These are phyloP conservation scores for Plusia festucae DNA, from an alignment of 2,888 invertebrate species.

Conservation along the genomic window DNA sequence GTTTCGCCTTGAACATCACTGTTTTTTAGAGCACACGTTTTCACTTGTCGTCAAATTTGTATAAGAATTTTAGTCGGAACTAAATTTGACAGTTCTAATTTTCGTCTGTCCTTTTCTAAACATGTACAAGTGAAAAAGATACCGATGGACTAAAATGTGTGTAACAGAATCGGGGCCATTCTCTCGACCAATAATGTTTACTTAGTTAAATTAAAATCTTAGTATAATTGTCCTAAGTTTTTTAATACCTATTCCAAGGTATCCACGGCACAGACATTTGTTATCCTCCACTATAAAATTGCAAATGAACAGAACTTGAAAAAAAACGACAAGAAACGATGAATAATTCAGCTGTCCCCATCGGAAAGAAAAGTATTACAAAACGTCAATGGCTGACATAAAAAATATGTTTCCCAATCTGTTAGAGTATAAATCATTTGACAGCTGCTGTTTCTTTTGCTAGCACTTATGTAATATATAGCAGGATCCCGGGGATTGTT, in stretches of 20 bases:
- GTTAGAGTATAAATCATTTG: conserved; percentile 69
- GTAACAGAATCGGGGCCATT: no score
- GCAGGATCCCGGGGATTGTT: conserved; percentile 11
- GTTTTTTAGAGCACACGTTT: no score
- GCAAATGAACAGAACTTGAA: conserved; percentile 47
- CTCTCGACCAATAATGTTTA: no score
- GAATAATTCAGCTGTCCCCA: conserved; percentile 50
- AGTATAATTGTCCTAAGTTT: no score
- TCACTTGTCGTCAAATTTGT: no score
- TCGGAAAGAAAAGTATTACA: conserved; percentile 49
- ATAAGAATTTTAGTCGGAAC: no score
- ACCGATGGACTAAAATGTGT: no score
- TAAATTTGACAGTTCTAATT: no score
- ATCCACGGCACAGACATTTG: conserved; percentile 45
- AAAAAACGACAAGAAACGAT: conserved; percentile 38
- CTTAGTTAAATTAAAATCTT: no score
- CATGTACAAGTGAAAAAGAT: no score
- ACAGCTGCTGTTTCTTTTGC: conserved; percentile 56
- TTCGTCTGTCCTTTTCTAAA: no score
- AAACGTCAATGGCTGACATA: conserved; percentile 49
- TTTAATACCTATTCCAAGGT: conserved; percentile 25
- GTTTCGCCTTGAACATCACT: no score
- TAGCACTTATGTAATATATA: conserved; percentile 21
- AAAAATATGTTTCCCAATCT: conserved; percentile 67
- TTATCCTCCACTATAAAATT: conserved; percentile 48